Conservation (phyloP, 2,113 vertebrate species). For the Diphyllodes magnificus region DNA sequence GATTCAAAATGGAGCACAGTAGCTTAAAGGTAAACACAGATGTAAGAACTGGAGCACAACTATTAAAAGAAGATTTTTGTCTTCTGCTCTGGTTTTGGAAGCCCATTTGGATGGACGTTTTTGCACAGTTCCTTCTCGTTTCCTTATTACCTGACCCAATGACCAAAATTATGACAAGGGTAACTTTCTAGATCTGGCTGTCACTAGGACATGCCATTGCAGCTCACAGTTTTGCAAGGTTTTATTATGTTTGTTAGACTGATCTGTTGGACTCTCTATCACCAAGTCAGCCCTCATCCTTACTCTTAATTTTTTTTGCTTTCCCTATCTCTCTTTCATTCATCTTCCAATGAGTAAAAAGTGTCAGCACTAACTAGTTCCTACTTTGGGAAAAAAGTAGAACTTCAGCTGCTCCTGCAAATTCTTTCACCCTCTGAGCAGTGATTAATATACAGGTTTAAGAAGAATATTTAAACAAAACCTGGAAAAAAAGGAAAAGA, state of each 20-base stretch:
- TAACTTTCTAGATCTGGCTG: background rate
- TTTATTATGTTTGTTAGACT: background rate
- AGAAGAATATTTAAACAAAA: slow-evolving; percentile 66
- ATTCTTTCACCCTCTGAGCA: slow-evolving; percentile 46
- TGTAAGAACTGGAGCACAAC: background rate
- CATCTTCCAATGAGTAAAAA: background rate
- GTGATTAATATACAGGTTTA: slow-evolving; percentile 65
- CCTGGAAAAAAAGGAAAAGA: slow-evolving; percentile 42
- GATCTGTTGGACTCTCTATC: background rate
- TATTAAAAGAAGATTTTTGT: background rate
- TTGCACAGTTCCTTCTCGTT: background rate
- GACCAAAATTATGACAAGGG: background rate
- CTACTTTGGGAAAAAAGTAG: background rate
- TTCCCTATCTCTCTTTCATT: background rate
- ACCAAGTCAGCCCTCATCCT: background rate
- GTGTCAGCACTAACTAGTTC: slow-evolving; percentile 10
- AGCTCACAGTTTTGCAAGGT: background rate
- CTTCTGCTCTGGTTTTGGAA: background rate
- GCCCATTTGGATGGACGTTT: background rate
- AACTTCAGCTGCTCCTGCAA: slow-evolving; percentile 43
- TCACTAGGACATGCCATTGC: background rate
- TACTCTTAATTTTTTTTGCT: background rate
- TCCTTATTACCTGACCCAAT: background rate
- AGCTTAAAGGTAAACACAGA: background rate
- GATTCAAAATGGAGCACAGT: background rate